Evolutionary conservation across 23 tunicate genomes (phyloP), one percentile per base, ranked within the genome.

Genomic region (Ascidia mentula): DNA sequence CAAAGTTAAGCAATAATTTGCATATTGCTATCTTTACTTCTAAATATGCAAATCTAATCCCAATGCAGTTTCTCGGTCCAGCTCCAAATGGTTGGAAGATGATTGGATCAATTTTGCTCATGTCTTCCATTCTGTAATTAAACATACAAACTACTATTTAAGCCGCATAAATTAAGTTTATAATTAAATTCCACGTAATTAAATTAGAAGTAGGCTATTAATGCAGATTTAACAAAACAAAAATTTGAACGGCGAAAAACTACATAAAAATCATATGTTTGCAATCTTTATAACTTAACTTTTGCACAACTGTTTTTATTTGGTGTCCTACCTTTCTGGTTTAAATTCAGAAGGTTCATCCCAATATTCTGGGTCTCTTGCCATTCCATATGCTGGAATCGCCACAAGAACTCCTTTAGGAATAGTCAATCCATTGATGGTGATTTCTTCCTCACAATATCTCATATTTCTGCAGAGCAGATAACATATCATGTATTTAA

Each of bases 21-120:
- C 87, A 77, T 12, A 90, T 37, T 1, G 89, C 60, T 46, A 80
- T 35, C 71, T 85, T 85, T 6, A 90, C 38, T 77, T 82, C 90
- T 32, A 85, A 30, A 22, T 85, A 18, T 9, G 96, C 96, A 37
- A 90, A 76, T 70, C 96, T 80, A 74, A 75, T 60, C 45, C 86
- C 96, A 46, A 90, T 73, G 40, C 86, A 82, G 79, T 90, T 90
- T 18, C 96, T 73, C 15, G 96, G 96, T 30, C 96, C 96, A 26
- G 81, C 96, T 35, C 96, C 96, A 46, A 90, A 90, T 45, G 96
- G 96, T 76, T 90, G 96, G 46, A 75, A 90, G 18, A 84, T 36
- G 74, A 90, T 80, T 12, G 89, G 86, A 72, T 90, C 96, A 80
- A 90, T 85, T 65, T 81, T 77, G 45, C 87, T 90, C 96, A 90